Evolutionary conservation across 2,797 vertebrate genomes (phyloP).

Genomic region (Phrynocephalus forsythii): DNA sequence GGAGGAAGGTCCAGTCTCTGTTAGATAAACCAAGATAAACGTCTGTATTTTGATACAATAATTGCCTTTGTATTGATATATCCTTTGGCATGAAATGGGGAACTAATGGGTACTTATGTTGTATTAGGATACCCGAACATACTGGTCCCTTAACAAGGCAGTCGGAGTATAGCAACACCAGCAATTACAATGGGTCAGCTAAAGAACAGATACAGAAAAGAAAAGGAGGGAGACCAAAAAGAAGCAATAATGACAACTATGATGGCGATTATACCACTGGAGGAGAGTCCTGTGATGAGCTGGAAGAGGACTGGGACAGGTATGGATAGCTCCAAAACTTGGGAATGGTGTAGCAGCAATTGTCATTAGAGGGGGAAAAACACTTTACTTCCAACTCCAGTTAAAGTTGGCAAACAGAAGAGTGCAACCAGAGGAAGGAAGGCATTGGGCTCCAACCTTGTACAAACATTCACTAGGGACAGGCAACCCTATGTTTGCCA

Average conservation of each 20-base stretch:
- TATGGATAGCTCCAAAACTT: slow-evolving; percentile 45
- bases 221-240: slow-evolving; percentile 64
- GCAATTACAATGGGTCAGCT: slow-evolving; percentile 70
- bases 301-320: slow-evolving; percentile 88
- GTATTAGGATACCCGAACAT: slow-evolving; percentile 62
- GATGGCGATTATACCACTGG: slow-evolving; percentile 88
- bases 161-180: slow-evolving; percentile 64
- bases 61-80: not conserved
- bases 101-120: slow-evolving; percentile 8
- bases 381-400: not conserved
- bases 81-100: not conserved
- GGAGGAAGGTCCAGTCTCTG: not conserved
- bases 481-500: not conserved
- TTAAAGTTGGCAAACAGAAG: not conserved
- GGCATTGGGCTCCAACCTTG: not conserved
- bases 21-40: not conserved
- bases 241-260: slow-evolving; percentile 78
- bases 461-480: not conserved
- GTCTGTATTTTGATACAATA: not conserved
- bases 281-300: slow-evolving; percentile 89
- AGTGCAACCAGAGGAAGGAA: not conserved
- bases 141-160: slow-evolving; percentile 64
- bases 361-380: not conserved
- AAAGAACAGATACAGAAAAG: slow-evolving; percentile 76
- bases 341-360: not conserved